Percentiles rank a stretch among this genome's conserved stretches.
Evolutionary conservation across 2,888 invertebrate genomes (phyloP).

Genomic region (Andrena chrysosceles): DNA sequence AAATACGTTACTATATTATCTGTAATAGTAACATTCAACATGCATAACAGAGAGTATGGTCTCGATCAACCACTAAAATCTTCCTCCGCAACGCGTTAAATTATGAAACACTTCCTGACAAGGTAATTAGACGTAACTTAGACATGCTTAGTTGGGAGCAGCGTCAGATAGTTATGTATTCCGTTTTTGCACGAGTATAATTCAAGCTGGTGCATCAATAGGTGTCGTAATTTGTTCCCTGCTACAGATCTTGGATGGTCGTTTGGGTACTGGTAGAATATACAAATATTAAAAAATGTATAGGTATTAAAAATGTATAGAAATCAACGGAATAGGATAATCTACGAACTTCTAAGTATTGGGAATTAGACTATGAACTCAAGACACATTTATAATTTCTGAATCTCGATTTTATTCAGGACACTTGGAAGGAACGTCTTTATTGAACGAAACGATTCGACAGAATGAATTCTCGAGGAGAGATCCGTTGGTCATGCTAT

Average conservation of each 20-base stretch:
- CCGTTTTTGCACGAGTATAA: constrained; percentile 17
- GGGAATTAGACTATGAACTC: too few species aligned
- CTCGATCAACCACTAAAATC: constrained; percentile 54
- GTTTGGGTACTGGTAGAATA: background rate
- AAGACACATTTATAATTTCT: too few species aligned
- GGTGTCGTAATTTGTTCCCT: constrained; percentile 45
- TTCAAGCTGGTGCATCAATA: constrained; percentile 21
- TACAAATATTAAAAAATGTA: too few species aligned
- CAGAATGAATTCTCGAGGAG: too few species aligned
- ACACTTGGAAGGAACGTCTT: too few species aligned
- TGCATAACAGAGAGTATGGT: constrained; percentile 48
- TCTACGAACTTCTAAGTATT: too few species aligned
- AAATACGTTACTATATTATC: too few species aligned
- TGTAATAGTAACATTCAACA: constrained; percentile 38
- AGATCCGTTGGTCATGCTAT: too few species aligned
- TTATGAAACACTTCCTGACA: constrained; percentile 59
- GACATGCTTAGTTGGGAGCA: constrained; percentile 6
- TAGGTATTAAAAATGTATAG: too few species aligned
- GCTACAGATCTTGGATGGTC: constrained; percentile 1
- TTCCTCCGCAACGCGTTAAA: constrained; percentile 46
- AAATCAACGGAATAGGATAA: too few species aligned
- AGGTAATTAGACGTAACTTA: constrained; percentile 58
- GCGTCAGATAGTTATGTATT: background rate
- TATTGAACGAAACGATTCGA: too few species aligned
- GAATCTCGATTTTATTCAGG: too few species aligned